phyloP scores from a whole-genome alignment of 2,888 invertebrate species.

The Pasiphila rectangulata region DNA sequence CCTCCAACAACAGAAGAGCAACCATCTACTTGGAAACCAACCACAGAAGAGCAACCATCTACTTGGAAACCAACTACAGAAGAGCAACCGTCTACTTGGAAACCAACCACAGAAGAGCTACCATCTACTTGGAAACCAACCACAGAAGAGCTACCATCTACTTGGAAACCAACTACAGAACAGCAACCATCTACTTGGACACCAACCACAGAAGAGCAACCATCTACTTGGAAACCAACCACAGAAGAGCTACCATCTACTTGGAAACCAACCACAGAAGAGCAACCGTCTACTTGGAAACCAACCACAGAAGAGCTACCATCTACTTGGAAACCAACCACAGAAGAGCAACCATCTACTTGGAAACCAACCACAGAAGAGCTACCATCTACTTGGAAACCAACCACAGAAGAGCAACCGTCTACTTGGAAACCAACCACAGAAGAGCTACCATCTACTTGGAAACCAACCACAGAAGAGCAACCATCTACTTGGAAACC shows the following conservation, averaged over 20 bases:
- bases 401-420: constrained; percentile 14
- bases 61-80: constrained; percentile 7
- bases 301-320: constrained; percentile 3
- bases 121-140: no score
- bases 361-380: background rate
- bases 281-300: no score
- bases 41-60: background rate
- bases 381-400: background rate
- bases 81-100: constrained; percentile 3
- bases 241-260: no score
- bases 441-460: no score
- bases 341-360: background rate
- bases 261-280: background rate
- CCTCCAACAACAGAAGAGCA: constrained; percentile 2
- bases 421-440: constrained; percentile 8
- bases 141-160: no score
- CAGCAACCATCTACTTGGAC: constrained; percentile 4
- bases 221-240: no score
- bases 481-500: constrained; percentile 6
- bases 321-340: no score
- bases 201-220: background rate
- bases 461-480: constrained; percentile 6
- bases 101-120: constrained; percentile 2
- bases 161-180: background rate
- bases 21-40: background rate